Base-by-base conservation (phyloP, 2,888 invertebrate genomes). In the Acrocyrtus sp. region DNA sequence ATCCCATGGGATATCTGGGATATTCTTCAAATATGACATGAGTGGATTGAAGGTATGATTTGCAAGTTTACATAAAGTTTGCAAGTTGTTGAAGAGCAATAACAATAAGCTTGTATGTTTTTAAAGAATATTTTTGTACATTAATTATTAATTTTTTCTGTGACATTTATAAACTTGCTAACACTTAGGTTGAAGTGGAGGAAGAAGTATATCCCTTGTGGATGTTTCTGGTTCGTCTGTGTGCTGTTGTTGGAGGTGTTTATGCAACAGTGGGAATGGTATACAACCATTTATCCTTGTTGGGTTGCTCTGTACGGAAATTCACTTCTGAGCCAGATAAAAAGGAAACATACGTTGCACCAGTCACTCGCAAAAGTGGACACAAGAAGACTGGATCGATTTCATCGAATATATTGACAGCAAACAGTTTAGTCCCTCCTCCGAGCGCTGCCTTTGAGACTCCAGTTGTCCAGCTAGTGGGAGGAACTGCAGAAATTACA, bases 11-110 rank as follows among this genome's bases (percentile, higher is more conserved):
- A 91, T 94, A 21, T 94, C 97, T 0, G 98, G 98, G 22, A 92
- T 98, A 78, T 97, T 94, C 84, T 92, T 98, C 81, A 96, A 96
- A 84, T 98, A 98, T 84, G 96, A 98, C 82, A 91, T 95, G 86
- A 93, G 95, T 19, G 93, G 96, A 0, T 85, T 98, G 50, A 94
- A 93, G 86, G 91, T 98, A 5, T 88, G 89, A 57, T 19, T 24
- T 67, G 27, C n/a, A 43, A 12, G 22, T 34, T 61, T 39, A 6
- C n/a, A n/a, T n/a, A n/a, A n/a, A n/a, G n/a, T n/a, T n/a, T n/a
- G n/a, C n/a, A n/a, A n/a, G n/a, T n/a, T n/a, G n/a, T n/a, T n/a
- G n/a, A n/a, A n/a, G n/a, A n/a, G n/a, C n/a, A n/a, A n/a, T n/a
- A n/a, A n/a, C n/a, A n/a, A n/a, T n/a, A n/a, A n/a, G n/a, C n/a